Evolutionary conservation across 2,797 vertebrate genomes (phyloP).

Genomic region (Gymnothorax javanicus): DNA sequence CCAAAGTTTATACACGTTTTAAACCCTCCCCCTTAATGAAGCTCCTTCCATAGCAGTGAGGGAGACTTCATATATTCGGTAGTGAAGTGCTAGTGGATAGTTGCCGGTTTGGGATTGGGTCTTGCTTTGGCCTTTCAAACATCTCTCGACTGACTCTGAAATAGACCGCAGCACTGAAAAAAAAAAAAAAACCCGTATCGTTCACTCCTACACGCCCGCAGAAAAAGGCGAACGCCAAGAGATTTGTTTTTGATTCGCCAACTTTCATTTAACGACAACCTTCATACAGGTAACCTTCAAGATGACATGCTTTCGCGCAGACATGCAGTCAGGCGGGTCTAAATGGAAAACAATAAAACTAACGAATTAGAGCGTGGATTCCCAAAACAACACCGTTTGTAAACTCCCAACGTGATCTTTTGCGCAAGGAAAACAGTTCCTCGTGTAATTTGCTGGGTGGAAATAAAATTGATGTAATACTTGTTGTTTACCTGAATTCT

Average conservation of each 20-base stretch:
- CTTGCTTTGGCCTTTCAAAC: too few relatives aligned
- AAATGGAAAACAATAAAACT: background rate
- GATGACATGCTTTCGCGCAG: conserved; percentile 43
- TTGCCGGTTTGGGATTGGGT: too few relatives aligned
- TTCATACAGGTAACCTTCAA: conserved; percentile 48
- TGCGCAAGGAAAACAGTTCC: conserved; percentile 45
- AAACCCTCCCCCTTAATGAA: too few relatives aligned
- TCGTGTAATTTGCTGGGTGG: conserved; percentile 46
- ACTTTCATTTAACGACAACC: too few relatives aligned
- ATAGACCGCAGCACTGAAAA: conserved; percentile 67
- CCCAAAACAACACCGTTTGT: background rate
- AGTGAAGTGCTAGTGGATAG: too few relatives aligned
- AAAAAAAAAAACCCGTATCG: too few relatives aligned
- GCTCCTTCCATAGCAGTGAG: too few relatives aligned
- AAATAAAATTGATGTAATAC: conserved; percentile 30
- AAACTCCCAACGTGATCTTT: conserved; percentile 1
- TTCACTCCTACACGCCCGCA: conserved; percentile 55
- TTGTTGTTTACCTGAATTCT: background rate
- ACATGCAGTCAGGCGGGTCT: conserved; percentile 16
- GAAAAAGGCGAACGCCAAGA: conserved; percentile 28
- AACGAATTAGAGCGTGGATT: background rate
- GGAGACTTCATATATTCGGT: too few relatives aligned
- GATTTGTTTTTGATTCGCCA: too few relatives aligned
- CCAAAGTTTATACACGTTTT: too few relatives aligned
- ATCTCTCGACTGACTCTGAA: conserved; percentile 67